Percentiles rank a stretch among this genome's conserved stretches.
Conservation (phyloP, 2,113 vertebrate genomes). For the Tyto alba region DNA sequence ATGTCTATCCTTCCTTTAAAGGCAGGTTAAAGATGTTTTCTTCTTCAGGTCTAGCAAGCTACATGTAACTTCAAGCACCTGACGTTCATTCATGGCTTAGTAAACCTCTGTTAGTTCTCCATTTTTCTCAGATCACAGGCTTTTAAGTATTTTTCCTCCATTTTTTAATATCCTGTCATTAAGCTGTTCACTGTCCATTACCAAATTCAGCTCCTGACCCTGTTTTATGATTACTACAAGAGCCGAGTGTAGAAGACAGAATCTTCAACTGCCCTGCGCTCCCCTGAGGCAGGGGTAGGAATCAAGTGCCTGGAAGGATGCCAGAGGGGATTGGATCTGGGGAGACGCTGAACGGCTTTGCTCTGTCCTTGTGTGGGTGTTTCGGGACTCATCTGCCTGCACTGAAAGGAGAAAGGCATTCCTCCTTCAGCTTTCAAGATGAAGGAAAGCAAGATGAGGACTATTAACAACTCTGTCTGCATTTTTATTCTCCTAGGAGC, state of each 20-base stretch:
- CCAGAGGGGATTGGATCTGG: background rate
- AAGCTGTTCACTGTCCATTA: background rate
- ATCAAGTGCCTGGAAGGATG: rapidly evolving
- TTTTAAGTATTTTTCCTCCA: background rate
- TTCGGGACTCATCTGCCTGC: background rate
- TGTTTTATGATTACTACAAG: background rate
- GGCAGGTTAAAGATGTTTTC: background rate
- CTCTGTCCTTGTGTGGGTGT: background rate
- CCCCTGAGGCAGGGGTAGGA: background rate
- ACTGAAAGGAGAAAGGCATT: background rate
- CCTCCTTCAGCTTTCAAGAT: background rate
- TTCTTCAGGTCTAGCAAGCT: background rate
- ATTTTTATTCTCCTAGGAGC: background rate
- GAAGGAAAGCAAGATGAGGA: background rate
- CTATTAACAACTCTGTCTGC: background rate
- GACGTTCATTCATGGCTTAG: background rate
- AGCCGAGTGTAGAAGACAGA: background rate
- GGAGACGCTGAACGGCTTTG: no score
- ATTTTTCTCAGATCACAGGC: background rate
- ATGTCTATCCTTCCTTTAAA: background rate
- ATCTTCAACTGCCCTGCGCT: background rate
- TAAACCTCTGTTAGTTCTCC: background rate
- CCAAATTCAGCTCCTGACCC: background rate
- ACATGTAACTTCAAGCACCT: background rate
- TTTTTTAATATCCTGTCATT: background rate